phyloP scores from a whole-genome alignment of 2,888 invertebrate genomes.

The Eupithecia abbreviata region DNA sequence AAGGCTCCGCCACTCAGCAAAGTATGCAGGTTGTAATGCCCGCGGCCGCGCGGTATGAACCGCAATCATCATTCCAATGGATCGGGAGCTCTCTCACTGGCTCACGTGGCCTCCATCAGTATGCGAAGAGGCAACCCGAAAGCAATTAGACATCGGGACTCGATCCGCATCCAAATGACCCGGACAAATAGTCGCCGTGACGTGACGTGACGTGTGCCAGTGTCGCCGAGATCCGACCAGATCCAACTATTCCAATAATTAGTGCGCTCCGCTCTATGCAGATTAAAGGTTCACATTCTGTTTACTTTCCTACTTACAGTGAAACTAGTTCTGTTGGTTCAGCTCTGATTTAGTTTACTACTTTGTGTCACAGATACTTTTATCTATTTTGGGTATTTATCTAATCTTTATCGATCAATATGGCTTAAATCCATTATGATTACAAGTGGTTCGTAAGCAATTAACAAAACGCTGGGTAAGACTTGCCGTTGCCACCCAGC shows the following conservation, averaged over 20 bases:
- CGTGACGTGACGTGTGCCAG: constrained; percentile 44
- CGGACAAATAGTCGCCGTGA: constrained; percentile 42
- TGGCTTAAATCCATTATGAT: neutral
- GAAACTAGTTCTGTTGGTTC: neutral
- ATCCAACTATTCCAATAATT: neutral
- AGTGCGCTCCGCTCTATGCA: constrained; percentile 8
- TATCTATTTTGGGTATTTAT: neutral
- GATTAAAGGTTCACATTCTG: neutral
- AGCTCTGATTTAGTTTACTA: neutral
- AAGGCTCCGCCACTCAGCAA: neutral
- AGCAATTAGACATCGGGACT: constrained; percentile 73
- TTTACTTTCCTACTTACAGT: neutral
- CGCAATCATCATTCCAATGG: constrained; percentile 5
- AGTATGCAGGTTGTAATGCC: neutral
- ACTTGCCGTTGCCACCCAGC: constrained; percentile 21
- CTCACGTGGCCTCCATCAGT: constrained; percentile 50
- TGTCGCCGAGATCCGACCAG: constrained; percentile 55
- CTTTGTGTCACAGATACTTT: neutral
- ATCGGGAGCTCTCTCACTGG: constrained; percentile 13
- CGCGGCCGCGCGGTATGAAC: neutral
- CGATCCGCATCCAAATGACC: constrained; percentile 67
- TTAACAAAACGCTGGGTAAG: constrained; percentile 6
- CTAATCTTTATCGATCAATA: neutral
- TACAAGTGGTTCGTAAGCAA: constrained; percentile 10
- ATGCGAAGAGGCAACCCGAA: constrained; percentile 64